Conservation (phyloP, 37 sponge, comb jelly and placozoan species). For the Mnemiopsis leidyi region DNA sequence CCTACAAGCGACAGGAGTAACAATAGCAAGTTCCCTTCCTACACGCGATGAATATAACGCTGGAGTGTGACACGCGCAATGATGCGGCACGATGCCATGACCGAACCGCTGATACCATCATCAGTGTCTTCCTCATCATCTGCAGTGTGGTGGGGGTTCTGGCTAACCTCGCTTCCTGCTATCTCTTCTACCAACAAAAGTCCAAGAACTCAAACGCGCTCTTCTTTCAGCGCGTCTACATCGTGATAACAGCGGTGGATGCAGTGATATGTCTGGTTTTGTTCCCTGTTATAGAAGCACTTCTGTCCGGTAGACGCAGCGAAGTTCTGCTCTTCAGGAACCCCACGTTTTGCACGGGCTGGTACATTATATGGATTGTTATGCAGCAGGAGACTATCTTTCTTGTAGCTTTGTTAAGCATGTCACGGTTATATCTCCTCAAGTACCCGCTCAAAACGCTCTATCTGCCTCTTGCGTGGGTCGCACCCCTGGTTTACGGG, state of each 20-base stretch:
- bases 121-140: background rate
- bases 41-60: background rate
- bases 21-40: too few species aligned
- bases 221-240: background rate
- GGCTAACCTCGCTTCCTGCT: background rate
- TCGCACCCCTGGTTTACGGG: background rate
- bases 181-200: background rate
- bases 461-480: background rate
- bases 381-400: background rate
- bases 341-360: background rate
- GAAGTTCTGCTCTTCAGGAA: background rate
- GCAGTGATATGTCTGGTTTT: background rate
- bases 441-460: background rate
- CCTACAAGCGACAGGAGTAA: too few species aligned
- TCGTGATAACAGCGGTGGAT: conserved; percentile 6
- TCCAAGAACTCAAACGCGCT: background rate
- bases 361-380: background rate
- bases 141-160: background rate
- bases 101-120: background rate
- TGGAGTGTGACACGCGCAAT: background rate
- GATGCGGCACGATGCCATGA: background rate
- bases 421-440: background rate
- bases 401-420: background rate
- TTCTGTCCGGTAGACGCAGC: background rate
- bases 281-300: background rate